These are phyloP conservation scores for Varecia variegata DNA, from an alignment of 2,797 vertebrate genomes.

Conservation along the genomic window DNA sequence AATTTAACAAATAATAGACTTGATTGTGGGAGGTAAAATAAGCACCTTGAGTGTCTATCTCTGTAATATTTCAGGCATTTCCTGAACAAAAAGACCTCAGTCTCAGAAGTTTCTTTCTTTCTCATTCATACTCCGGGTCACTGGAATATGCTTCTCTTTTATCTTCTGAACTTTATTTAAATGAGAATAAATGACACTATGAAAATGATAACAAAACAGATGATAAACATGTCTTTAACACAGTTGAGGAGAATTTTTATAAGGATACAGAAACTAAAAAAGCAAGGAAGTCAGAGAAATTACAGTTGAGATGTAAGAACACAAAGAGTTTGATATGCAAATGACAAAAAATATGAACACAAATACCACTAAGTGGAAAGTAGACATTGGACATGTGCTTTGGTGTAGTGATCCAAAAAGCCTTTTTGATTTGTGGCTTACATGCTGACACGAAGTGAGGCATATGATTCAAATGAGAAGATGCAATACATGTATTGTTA, in stretches of 20 bases:
- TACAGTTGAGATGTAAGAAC: conserved; percentile 42
- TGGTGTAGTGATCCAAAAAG: conserved; percentile 13
- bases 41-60: not conserved
- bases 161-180: conserved; percentile 3
- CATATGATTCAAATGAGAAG: conserved; percentile 12
- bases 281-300: not conserved
- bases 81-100: conserved; percentile 85
- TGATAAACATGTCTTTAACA: not conserved
- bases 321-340: conserved; percentile 25
- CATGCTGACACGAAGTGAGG: not conserved
- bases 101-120: conserved; percentile 79
- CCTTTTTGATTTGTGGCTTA: conserved; percentile 20
- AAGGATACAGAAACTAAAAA: not conserved
- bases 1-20: not conserved
- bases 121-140: conserved; percentile 45
- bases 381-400: not conserved
- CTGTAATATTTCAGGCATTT: conserved; percentile 79
- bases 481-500: not conserved
- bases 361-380: conserved; percentile 6
- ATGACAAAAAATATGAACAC: conserved; percentile 51
- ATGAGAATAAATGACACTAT: not conserved
- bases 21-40: conserved; percentile 29
- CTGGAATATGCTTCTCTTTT: not conserved
- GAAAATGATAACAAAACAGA: not conserved
- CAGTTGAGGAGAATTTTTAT: not conserved